Evolutionary conservation across 1,140 invertebrate genomes (phyloP).

Genomic region (Pogonomyrmex barbatus): DNA sequence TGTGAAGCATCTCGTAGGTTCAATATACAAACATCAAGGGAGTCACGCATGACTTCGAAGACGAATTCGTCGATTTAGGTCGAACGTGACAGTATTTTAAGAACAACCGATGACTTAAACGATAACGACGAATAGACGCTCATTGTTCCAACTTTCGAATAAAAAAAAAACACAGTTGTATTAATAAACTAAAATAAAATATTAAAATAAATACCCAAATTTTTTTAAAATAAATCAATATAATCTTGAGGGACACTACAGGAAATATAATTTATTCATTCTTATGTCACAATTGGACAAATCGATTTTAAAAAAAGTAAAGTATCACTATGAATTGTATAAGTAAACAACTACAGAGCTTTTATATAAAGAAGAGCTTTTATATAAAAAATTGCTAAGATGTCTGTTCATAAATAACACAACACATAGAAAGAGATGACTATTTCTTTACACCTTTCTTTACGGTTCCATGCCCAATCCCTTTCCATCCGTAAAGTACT

Average conservation of each 20-base stretch:
- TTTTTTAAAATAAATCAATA: neutral
- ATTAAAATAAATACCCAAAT: neutral
- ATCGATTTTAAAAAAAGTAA: neutral
- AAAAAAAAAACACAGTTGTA: conserved; percentile 9
- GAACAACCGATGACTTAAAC: conserved; percentile 32
- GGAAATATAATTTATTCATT: neutral
- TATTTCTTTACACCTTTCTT: conserved; percentile 29
- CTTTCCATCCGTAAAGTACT: conserved; percentile 41
- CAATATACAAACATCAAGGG: conserved; percentile 35
- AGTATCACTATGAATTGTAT: neutral
- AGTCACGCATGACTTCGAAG: conserved; percentile 56
- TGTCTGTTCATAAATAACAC: neutral
- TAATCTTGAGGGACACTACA: neutral
- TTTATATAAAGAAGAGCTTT: neutral
- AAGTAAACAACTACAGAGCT: neutral
- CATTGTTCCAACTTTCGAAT: neutral
- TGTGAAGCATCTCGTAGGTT: neutral
- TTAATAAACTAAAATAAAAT: neutral
- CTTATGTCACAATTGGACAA: neutral
- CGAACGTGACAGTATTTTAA: conserved; percentile 50
- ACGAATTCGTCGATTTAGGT: conserved; percentile 58
- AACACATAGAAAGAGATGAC: conserved; percentile 3
- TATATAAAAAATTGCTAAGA: neutral
- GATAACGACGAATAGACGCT: conserved; percentile 11
- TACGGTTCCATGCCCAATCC: conserved; percentile 21